phyloP scores from a whole-genome alignment of 2,888 invertebrate genomes.

The Eupeodes luniger region DNA sequence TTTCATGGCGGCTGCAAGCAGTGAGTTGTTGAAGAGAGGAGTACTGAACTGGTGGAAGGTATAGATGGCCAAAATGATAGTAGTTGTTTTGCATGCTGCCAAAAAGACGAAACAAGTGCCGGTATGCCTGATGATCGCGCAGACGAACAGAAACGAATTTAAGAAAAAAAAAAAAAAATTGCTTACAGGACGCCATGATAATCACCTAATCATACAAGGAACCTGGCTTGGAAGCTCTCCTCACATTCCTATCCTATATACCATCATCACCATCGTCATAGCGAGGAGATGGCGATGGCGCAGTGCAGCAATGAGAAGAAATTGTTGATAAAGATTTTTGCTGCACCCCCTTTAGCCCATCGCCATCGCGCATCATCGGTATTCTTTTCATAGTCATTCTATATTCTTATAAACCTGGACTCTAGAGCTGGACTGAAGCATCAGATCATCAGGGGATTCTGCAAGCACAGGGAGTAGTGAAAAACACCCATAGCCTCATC shows the following conservation, averaged over 20 bases:
- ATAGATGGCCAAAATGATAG: constrained; percentile 57
- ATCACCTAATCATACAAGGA: constrained; percentile 73
- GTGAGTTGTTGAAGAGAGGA: neutral
- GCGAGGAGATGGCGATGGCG: too few species aligned
- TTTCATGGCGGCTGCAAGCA: constrained; percentile 70
- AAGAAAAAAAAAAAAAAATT: constrained; percentile 3
- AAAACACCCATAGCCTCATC: constrained; percentile 54
- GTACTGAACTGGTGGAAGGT: neutral
- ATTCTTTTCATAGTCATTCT: neutral
- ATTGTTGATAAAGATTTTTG: constrained; percentile 62
- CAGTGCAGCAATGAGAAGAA: constrained; percentile 27
- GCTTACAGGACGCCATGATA: constrained; percentile 71
- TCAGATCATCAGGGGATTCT: too few species aligned
- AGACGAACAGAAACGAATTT: neutral
- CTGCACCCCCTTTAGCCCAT: neutral
- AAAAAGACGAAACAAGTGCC: constrained; percentile 53
- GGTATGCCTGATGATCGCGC: neutral
- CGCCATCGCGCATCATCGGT: neutral
- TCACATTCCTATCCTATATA: constrained; percentile 10
- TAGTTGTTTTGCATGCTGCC: constrained; percentile 66
- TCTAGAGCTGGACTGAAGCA: too few species aligned
- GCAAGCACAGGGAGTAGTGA: constrained; percentile 16
- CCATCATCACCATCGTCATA: neutral
- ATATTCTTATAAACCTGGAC: too few species aligned
- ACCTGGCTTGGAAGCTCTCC: constrained; percentile 44